Evolutionary conservation across 2,797 vertebrate genomes (phyloP).

Genomic region (Cryptoblepharus egeriae): DNA sequence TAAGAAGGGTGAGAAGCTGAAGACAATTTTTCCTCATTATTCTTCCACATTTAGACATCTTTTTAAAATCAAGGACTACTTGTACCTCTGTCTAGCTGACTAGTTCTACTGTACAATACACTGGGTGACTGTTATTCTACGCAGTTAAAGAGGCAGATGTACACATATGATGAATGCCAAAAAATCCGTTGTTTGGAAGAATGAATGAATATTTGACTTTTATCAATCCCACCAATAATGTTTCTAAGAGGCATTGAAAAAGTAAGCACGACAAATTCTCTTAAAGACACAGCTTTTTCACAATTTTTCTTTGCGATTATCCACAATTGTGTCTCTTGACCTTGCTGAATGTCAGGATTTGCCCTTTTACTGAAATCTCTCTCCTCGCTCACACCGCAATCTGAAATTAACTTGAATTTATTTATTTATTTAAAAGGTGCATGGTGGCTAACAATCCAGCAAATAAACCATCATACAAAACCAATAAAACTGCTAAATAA

Average conservation of each 20-base stretch:
- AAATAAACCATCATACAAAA: no score
- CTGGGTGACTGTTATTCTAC: background rate
- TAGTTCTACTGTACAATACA: background rate
- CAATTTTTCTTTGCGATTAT: background rate
- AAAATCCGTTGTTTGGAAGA: background rate
- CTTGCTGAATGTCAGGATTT: background rate
- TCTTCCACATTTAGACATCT: background rate
- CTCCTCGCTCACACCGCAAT: background rate
- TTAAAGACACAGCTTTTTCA: background rate
- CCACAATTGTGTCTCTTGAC: background rate
- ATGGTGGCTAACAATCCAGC: no score
- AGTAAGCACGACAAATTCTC: background rate
- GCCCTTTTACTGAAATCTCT: background rate
- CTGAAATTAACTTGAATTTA: slow-evolving; percentile 4
- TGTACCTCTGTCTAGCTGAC: background rate
- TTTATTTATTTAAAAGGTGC: background rate
- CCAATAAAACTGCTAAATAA: no score
- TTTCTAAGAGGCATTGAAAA: no score
- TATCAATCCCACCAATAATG: background rate
- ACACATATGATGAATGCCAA: background rate
- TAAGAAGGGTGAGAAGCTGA: background rate
- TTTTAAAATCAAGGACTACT: background rate
- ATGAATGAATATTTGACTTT: background rate
- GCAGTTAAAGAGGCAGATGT: background rate
- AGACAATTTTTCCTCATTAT: background rate